phyloP scores from a whole-genome alignment of 2,113 vertebrate genomes.

The Gopherus flavomarginatus region DNA sequence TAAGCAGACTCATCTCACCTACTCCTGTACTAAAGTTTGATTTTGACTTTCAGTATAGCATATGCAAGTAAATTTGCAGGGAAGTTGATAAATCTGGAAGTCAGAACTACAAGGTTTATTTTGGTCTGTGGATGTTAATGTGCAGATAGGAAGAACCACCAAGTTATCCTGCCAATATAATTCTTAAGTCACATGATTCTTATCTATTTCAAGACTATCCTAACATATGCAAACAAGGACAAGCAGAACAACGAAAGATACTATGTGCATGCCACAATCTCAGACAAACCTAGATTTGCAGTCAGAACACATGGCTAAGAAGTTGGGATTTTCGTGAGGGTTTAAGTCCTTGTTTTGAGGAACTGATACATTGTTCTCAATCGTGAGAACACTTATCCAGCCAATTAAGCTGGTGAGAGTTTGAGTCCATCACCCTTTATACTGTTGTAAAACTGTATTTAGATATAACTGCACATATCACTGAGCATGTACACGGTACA shows the following conservation, averaged over 20 bases:
- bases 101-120: background rate
- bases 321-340: background rate
- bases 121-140: background rate
- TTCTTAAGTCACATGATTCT: background rate
- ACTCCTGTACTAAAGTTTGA: slow-evolving; percentile 7
- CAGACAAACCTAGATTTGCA: background rate
- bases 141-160: background rate
- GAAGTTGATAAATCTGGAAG: background rate
- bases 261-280: background rate
- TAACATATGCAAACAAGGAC: background rate
- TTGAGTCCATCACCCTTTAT: background rate
- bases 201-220: background rate
- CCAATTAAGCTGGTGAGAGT: background rate
- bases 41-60: background rate
- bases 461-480: background rate
- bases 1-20: background rate
- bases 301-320: background rate
- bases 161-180: background rate
- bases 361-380: background rate
- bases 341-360: background rate
- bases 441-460: background rate
- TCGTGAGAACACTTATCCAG: background rate
- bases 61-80: background rate
- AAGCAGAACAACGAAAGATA: background rate
- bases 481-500: background rate